Percentiles rank a stretch among this genome's conserved stretches.
These are phyloP conservation scores for Lacerta agilis DNA, from an alignment of 2,797 vertebrate species.

Conservation along the genomic window DNA sequence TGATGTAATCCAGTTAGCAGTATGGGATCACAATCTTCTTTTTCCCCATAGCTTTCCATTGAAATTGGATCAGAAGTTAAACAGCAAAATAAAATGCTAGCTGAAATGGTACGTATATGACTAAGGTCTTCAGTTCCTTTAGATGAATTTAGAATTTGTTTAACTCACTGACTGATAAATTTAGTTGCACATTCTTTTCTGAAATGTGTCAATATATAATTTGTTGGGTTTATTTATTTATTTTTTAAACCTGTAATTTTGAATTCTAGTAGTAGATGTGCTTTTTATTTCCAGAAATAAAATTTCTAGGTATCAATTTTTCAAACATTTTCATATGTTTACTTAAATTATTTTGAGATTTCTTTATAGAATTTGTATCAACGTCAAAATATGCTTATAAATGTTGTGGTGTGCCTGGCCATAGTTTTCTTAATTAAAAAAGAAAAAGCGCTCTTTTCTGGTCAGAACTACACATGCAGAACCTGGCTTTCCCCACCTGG, in stretches of 20 bases:
- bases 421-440: background rate
- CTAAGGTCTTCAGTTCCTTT: background rate
- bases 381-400: too few species aligned
- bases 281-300: background rate
- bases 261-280: background rate
- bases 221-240: background rate
- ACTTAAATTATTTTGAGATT: background rate
- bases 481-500: background rate
- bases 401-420: background rate
- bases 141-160: background rate
- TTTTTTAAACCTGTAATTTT: background rate
- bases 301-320: background rate
- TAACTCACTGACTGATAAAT: background rate
- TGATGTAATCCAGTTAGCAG: background rate
- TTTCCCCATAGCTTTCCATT: slow-evolving; percentile 87
- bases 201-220: background rate
- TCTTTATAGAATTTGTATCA: background rate
- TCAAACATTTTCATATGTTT: background rate
- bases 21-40: background rate
- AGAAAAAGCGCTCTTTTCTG: background rate
- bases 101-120: slow-evolving; percentile 89
- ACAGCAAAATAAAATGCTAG: slow-evolving; percentile 91
- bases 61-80: slow-evolving; percentile 98
- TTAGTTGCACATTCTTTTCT: background rate
- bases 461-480: background rate